Percentiles rank a stretch among this genome's conserved stretches.
Evolutionary conservation across 1,140 invertebrate genomes (phyloP).

Genomic region (Latrodectus geometricus): DNA sequence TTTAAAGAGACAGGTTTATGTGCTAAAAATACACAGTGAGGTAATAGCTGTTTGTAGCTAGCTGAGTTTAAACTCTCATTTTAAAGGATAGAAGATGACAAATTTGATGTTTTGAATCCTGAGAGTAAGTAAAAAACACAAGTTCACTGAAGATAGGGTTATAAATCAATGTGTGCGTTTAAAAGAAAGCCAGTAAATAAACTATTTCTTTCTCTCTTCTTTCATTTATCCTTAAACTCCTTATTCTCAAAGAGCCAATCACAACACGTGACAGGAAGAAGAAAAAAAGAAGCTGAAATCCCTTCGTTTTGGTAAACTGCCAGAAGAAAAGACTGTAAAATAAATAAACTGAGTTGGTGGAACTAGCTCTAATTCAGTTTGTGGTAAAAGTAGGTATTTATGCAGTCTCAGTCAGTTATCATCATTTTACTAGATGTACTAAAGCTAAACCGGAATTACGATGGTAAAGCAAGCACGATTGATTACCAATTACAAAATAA

Average conservation of each 20-base stretch:
- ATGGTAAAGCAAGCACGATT: no score
- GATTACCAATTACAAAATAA: no score
- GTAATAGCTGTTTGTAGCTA: background rate
- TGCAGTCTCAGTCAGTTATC: conserved; percentile 10
- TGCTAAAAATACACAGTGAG: background rate
- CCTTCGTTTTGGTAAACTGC: conserved; percentile 1
- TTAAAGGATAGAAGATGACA: background rate
- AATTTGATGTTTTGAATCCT: background rate
- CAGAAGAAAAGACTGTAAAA: conserved; percentile 22
- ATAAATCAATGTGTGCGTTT: background rate
- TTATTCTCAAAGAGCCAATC: background rate
- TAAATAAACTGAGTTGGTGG: conserved; percentile 41
- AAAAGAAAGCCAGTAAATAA: background rate
- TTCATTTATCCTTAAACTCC: no score
- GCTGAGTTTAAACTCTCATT: background rate
- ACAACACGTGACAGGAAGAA: background rate
- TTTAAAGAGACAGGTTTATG: background rate
- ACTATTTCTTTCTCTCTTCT: background rate
- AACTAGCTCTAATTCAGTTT: conserved; percentile 44
- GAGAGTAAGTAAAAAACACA: background rate
- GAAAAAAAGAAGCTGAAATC: conserved; percentile 14
- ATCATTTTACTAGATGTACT: background rate
- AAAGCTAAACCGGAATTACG: no score
- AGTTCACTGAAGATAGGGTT: background rate
- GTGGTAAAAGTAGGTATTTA: conserved; percentile 13